Conservation (phyloP, 2,888 invertebrate species). For the Sinohyriopsis cumingii region DNA sequence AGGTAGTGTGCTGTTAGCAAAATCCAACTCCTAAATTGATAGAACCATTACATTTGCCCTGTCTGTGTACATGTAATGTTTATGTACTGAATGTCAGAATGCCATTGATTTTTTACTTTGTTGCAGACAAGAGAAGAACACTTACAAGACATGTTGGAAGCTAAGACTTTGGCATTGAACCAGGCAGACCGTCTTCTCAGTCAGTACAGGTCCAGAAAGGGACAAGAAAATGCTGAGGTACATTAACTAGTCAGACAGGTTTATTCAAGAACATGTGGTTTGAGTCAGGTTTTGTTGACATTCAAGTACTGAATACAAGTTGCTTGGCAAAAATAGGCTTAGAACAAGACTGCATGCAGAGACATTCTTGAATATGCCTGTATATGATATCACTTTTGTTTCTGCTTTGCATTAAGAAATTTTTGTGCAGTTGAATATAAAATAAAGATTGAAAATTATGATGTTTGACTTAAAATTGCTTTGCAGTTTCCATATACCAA, state of each 20-base stretch:
- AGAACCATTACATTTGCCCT: too few relatives aligned
- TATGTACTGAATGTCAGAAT: too few relatives aligned
- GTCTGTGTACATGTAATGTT: too few relatives aligned
- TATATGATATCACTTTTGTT: too few relatives aligned
- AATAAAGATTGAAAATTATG: too few relatives aligned
- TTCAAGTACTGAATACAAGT: too few relatives aligned
- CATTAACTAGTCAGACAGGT: constrained; percentile 1
- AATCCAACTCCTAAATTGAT: too few relatives aligned
- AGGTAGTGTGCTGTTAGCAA: too few relatives aligned
- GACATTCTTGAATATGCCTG: neutral
- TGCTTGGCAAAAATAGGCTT: neutral
- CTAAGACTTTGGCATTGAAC: constrained; percentile 68
- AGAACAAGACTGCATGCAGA: neutral
- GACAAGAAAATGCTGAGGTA: constrained; percentile 67
- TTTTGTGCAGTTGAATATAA: neutral
- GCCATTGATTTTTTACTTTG: neutral
- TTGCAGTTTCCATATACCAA: neutral
- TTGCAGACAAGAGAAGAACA: constrained; percentile 68
- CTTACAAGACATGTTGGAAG: constrained; percentile 69
- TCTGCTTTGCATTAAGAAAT: too few relatives aligned
- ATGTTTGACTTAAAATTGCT: neutral
- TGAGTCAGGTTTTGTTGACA: neutral
- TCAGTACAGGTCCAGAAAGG: constrained; percentile 64
- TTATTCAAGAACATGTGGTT: neutral
- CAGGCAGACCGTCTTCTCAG: constrained; percentile 71